phyloP scores from a whole-genome alignment of 2,888 invertebrate genomes.

The Brenthis daphne region DNA sequence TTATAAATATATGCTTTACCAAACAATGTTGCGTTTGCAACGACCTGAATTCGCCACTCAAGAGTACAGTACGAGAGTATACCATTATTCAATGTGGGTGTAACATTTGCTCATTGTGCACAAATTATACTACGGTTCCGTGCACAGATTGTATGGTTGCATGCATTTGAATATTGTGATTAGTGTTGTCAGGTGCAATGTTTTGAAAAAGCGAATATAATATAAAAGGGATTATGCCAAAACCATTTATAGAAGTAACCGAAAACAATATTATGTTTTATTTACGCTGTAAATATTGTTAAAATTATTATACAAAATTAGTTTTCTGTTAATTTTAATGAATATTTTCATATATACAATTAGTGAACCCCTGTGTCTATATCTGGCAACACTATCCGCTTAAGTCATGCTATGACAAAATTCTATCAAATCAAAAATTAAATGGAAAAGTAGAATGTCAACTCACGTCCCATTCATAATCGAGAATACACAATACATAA shows the following conservation, averaged over 20 bases:
- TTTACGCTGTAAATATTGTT: no score
- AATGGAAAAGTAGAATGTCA: conserved; percentile 7
- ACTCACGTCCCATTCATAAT: conserved; percentile 40
- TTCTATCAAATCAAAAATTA: background rate
- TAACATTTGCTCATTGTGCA: conserved; percentile 29
- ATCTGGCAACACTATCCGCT: conserved; percentile 19
- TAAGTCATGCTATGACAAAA: conserved; percentile 24
- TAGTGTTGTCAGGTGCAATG: conserved; percentile 9
- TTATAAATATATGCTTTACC: background rate
- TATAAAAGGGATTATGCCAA: background rate
- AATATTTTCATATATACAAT: background rate
- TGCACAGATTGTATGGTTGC: conserved; percentile 31
- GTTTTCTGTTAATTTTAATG: no score
- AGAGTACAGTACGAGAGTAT: conserved; percentile 24
- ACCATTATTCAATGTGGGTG: conserved; percentile 28
- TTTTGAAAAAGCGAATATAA: background rate
- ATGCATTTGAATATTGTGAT: conserved; percentile 25
- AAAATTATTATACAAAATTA: no score
- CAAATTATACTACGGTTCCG: conserved; percentile 22
- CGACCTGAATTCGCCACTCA: conserved; percentile 31
- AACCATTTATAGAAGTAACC: background rate
- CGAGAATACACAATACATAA: conserved; percentile 11
- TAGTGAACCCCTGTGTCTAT: background rate
- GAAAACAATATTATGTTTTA: background rate
- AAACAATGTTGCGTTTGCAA: conserved; percentile 6